Base-by-base conservation (phyloP, 2,113 vertebrate genomes). In the Carettochelys insculpta region DNA sequence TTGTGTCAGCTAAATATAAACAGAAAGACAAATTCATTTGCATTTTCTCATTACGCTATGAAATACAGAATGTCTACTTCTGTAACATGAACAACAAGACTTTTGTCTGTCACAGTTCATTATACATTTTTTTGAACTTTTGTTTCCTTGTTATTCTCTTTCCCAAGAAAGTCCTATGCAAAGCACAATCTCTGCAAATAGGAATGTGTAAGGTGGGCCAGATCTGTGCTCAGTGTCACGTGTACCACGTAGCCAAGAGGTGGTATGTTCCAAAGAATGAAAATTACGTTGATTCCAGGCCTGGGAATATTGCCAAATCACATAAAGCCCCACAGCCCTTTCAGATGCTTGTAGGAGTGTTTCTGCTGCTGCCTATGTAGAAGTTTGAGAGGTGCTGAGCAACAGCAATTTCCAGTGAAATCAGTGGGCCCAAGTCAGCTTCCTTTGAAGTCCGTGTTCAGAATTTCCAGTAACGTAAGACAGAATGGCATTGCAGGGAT, bases 101-200 rank as follows among this genome's bases (percentile, higher is more conserved):
- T 17, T n/a, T 65, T 65, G 14, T 65, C 34, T 19, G 38, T 20
- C 61, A 10, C 61, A 10, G 34, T n/a, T 34, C 34, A 38, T 65
- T 65, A 20, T 65, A n/a, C 34, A 20, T n/a, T 65, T 61, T 31
- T 61, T 61, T n/a, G 17, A 29, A 4, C 80, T 14, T 43, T 43
- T 87, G 6, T 48, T 92, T 34, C 75, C n/a, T 4, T 34, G 41
- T 45, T 73, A 12, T n/a, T 77, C 24, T 13, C 0, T 78, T 81
- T 8, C 52, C 31, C 1, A 76, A 16, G 82, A 86, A 53, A 5
- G 17, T 4, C 80, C 80, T 58, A 22, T 61, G 8, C 13, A 14
- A 25, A 82, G 17, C 31, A 1, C 0, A 0, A 24, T 19, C 34
- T 17, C 22, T 92, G 65, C 31, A 80, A 53, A 47, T 1, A 80